phyloP scores from a whole-genome alignment of 2,888 invertebrate species.

The Microplitis deprimator region DNA sequence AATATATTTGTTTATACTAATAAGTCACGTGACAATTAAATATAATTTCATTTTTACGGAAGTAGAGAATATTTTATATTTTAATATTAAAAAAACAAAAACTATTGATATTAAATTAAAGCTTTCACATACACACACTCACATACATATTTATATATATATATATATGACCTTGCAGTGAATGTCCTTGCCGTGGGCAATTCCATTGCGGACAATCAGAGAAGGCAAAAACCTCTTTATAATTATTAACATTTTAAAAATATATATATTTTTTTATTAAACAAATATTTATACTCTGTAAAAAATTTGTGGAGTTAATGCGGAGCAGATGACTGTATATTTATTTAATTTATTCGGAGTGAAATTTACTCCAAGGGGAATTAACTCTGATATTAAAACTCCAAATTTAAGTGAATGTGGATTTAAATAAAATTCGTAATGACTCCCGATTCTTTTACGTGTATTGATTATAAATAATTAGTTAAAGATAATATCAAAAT shows the following conservation, averaged over 20 bases:
- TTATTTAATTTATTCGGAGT: too few species aligned
- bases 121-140: constrained; percentile 34
- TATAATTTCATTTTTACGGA: not conserved
- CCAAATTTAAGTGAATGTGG: too few species aligned
- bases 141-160: not conserved
- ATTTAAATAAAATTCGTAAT: too few species aligned
- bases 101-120: not conserved
- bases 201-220: constrained; percentile 43
- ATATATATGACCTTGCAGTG: constrained; percentile 44
- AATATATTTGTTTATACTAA: not conserved
- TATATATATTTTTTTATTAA: too few species aligned
- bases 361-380: too few species aligned
- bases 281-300: too few species aligned
- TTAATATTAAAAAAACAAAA: not conserved
- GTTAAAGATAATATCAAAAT: not conserved
- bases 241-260: not conserved
- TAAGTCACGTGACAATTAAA: constrained; percentile 11
- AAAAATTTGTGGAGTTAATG: too few species aligned
- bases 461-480: not conserved
- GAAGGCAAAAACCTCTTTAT: constrained; percentile 15
- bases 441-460: too few species aligned
- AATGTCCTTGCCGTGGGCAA: constrained; percentile 52
- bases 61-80: not conserved
- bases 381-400: too few species aligned
- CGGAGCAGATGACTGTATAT: too few species aligned